Evolutionary conservation across 1,140 invertebrate genomes (phyloP).

Genomic region (Tetraneura akinire): DNA sequence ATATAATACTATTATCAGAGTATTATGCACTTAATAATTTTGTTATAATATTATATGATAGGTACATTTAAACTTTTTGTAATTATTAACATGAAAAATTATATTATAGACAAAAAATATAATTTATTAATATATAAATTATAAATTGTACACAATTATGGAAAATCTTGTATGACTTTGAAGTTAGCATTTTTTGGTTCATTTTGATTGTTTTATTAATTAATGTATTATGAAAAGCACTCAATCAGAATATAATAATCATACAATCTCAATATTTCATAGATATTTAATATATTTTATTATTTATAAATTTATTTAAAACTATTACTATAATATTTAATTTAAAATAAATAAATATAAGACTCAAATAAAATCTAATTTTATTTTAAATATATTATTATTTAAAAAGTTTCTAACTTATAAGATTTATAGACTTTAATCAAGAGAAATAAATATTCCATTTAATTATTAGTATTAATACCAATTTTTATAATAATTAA

Average conservation of each 20-base stretch:
- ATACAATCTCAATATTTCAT: not conserved
- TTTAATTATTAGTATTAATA: not conserved
- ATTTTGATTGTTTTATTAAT: no score
- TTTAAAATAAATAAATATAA: not conserved
- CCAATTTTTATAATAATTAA: not conserved
- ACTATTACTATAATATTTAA: not conserved
- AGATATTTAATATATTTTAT: not conserved
- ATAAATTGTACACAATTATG: no score
- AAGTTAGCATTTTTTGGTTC: no score
- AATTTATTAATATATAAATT: no score
- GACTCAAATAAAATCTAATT: not conserved
- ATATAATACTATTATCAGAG: no score
- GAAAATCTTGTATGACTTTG: no score
- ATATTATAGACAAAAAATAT: no score
- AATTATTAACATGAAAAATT: no score
- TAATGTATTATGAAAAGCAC: not conserved
- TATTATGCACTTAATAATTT: no score
- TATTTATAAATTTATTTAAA: not conserved
- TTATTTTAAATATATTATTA: not conserved
- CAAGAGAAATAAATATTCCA: not conserved
- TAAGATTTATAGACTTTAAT: not conserved
- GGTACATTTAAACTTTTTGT: no score
- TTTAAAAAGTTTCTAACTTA: not conserved
- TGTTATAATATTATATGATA: no score
- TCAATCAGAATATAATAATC: not conserved